Evolutionary conservation across 1,140 invertebrate genomes (phyloP), one percentile per base, ranked within the genome.

Genomic region (Copidosoma floridanum): DNA sequence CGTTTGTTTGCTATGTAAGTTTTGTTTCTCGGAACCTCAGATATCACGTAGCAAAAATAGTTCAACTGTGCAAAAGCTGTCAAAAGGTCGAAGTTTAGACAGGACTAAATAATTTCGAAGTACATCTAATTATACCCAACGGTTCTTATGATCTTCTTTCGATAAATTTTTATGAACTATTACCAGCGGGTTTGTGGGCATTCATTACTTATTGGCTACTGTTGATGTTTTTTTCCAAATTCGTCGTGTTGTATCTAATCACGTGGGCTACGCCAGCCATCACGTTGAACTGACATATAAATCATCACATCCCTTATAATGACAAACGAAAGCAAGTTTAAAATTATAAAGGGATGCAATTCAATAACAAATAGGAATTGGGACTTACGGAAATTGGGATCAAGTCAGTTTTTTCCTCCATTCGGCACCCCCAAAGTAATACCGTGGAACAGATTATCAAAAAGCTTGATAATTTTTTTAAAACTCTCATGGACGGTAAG

Each of bases 181-280:
- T 80, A 21, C 63, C 69, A 12, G 54, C 67, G 1, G 75, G 73
- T 0, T 67, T 66, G 78, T 79, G 24, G 64, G 67, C 8, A 78
- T 80, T 44, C 71, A 75, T 50, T 68, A 78, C 55, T 68, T 81
- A 6, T 68, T 81, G 0, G 71, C 63, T 0, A 61, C 80, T 0
- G 65, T 78, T 1, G 77, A 80, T 62, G 74, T 57, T 0, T 80
- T n/a, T 81, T 65, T 69, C 71, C 1, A 81, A 81, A 60, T 78
- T 78, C 60, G 65, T 65, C 1, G 77, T 71, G 68, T 16, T 81
- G 40, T 77, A 72, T 55, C 64, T 74, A 2, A 67, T 71, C 7
- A 74, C 24, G 12, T 63, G 64, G 0, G 73, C 71, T 7, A 57
- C 69, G 0, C 52, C 58, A 43, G 41, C 35, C 12, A 32, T 32